These are phyloP conservation scores for Odontophorus gujanensis DNA, from an alignment of 2,113 vertebrate genomes.

Conservation along the genomic window DNA sequence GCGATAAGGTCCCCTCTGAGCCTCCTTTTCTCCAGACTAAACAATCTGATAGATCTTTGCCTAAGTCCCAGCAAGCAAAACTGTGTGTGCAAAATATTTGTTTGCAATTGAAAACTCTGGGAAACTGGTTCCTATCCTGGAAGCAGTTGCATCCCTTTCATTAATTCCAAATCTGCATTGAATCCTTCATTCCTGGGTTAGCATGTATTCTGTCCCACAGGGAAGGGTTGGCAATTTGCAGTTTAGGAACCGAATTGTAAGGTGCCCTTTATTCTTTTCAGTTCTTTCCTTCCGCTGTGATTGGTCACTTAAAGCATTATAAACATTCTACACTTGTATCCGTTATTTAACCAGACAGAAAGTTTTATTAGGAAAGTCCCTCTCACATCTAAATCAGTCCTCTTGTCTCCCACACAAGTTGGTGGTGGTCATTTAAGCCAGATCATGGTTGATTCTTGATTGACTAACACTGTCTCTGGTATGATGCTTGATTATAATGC, in stretches of 20 bases:
- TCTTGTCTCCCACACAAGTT: neutral
- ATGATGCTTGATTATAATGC: neutral
- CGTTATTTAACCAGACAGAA: neutral
- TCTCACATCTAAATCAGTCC: neutral
- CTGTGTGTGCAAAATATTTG: neutral
- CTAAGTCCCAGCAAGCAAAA: neutral
- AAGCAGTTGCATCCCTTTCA: neutral
- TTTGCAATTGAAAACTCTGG: neutral
- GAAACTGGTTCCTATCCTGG: neutral
- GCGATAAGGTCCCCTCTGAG: too few species aligned
- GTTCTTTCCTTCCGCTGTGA: neutral
- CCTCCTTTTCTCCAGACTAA: too few species aligned
- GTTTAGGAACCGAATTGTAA: neutral
- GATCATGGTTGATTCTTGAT: neutral
- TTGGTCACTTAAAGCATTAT: neutral
- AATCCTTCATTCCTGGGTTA: neutral
- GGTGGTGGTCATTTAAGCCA: slow-evolving; percentile 10
- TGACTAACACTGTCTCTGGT: neutral
- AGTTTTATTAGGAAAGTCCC: neutral
- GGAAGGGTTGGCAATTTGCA: neutral
- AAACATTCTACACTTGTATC: neutral
- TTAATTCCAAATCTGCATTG: neutral
- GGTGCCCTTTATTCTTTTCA: neutral
- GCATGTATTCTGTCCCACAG: neutral
- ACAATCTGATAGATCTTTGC: neutral